phyloP scores from a whole-genome alignment of 2,888 invertebrate genomes.

The Trachelus iudaicus region DNA sequence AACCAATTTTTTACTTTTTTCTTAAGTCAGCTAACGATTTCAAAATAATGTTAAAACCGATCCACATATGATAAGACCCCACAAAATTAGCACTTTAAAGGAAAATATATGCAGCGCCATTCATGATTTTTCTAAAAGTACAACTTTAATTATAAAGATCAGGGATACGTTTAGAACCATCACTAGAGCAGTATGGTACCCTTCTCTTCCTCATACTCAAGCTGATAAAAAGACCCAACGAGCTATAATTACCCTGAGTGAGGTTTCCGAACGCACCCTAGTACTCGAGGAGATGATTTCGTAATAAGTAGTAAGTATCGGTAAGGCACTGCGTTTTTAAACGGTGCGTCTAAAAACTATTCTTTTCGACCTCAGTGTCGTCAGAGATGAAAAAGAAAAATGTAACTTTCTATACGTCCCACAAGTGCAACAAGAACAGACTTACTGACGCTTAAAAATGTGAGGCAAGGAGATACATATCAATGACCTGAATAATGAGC shows the following conservation, averaged over 20 bases:
- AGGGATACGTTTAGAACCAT: background rate
- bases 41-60: background rate
- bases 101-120: background rate
- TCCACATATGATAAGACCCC: background rate
- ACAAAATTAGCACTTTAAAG: background rate
- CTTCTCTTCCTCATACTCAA: background rate
- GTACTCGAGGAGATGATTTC: background rate
- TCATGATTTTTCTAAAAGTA: background rate
- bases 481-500: background rate
- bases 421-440: background rate
- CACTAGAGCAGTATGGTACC: background rate
- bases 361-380: background rate
- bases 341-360: background rate
- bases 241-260: background rate
- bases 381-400: background rate
- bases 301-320: background rate
- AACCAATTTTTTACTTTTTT: background rate
- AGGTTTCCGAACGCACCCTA: background rate
- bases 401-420: background rate
- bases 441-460: background rate
- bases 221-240: background rate
- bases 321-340: background rate
- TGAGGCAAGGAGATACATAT: background rate
- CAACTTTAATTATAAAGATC: background rate
- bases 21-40: background rate